Percentiles rank a stretch among this genome's conserved stretches.
phyloP scores from a whole-genome alignment of 2,888 invertebrate species.

The Bembecia ichneumoniformis region DNA sequence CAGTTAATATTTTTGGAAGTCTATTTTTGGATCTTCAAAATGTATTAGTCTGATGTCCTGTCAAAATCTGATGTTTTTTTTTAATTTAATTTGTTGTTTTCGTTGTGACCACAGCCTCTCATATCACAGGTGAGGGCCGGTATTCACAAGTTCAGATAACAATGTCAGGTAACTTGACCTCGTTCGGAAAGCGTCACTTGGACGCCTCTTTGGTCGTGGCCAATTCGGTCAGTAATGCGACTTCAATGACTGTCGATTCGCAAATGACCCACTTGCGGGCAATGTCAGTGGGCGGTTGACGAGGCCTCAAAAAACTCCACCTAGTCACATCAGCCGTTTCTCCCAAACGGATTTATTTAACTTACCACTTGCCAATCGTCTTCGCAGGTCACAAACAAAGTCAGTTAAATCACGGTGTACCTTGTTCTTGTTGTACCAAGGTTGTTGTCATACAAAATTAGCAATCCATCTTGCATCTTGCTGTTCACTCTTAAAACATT shows the following conservation, averaged over 20 bases:
- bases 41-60: too few species aligned
- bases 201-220: constrained; percentile 11
- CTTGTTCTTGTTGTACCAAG: too few species aligned
- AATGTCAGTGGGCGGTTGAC: constrained; percentile 23
- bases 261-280: constrained; percentile 43
- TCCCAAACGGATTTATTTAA: constrained; percentile 4
- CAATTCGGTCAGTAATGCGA: constrained; percentile 31
- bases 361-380: constrained; percentile 30
- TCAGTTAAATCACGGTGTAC: constrained; percentile 1
- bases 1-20: too few species aligned
- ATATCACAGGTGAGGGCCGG: constrained; percentile 34
- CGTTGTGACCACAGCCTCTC: not conserved
- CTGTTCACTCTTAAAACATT: too few species aligned
- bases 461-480: too few species aligned
- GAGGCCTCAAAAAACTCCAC: constrained; percentile 18
- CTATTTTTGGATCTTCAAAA: too few species aligned
- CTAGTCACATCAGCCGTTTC: constrained; percentile 1
- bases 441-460: too few species aligned
- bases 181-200: constrained; percentile 15
- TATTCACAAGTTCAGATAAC: constrained; percentile 34
- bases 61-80: too few species aligned
- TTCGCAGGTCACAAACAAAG: constrained; percentile 8
- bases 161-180: constrained; percentile 35
- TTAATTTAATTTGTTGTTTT: too few species aligned
- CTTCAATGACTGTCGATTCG: constrained; percentile 41